Evolutionary conservation across 2,888 invertebrate genomes (phyloP).

Genomic region (Epinotia ramella): DNA sequence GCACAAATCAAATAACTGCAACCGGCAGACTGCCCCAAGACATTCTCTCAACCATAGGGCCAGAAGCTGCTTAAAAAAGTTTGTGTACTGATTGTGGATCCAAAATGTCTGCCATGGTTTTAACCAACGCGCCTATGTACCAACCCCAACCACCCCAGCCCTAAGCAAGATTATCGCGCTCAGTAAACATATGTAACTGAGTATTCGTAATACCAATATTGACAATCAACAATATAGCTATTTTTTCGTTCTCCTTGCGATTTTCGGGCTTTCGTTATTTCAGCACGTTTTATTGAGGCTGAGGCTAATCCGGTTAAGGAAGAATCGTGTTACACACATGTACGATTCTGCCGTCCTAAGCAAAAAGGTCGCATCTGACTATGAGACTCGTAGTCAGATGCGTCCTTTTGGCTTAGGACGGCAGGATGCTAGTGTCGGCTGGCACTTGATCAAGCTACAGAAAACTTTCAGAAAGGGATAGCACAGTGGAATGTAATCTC

Average conservation of each 20-base stretch:
- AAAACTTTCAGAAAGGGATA: background rate
- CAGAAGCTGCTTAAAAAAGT: no score
- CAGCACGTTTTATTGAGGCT: constrained; percentile 14
- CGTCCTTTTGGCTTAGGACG: no score
- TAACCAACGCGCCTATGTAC: background rate
- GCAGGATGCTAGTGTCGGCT: background rate
- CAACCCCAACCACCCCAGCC: background rate
- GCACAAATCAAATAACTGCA: no score
- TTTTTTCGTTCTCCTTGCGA: constrained; percentile 17
- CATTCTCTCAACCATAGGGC: no score
- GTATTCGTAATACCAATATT: constrained; percentile 21
- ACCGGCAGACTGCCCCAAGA: no score
- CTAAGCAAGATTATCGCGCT: constrained; percentile 6
- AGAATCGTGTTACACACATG: background rate
- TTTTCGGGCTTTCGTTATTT: constrained; percentile 5
- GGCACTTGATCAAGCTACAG: background rate
- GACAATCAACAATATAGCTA: constrained; percentile 24
- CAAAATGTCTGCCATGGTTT: background rate
- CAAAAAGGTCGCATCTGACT: no score
- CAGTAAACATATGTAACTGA: constrained; percentile 11
- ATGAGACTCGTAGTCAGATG: no score
- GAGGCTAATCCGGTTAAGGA: background rate
- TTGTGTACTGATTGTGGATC: no score
- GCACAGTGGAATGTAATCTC: background rate
- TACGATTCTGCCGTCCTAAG: no score